Evolutionary conservation across 2,797 vertebrate species (phyloP).

Genomic region (Sarcoramphus papa): DNA sequence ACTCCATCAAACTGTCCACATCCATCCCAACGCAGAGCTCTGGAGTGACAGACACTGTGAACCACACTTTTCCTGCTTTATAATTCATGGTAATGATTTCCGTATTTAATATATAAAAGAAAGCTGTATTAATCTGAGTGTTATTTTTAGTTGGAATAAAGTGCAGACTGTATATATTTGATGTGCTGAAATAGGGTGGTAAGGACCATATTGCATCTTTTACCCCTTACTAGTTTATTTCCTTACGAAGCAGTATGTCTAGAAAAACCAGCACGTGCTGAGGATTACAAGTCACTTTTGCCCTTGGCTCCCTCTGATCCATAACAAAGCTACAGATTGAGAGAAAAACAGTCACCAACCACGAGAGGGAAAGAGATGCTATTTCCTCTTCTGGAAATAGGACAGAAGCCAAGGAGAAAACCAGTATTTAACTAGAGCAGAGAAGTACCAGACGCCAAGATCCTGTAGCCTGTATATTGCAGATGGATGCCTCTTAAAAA

Average conservation of each 20-base stretch:
- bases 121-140: background rate
- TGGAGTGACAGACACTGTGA: background rate
- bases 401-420: slow-evolving; percentile 34
- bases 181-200: background rate
- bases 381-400: slow-evolving; percentile 25
- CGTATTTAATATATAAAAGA: background rate
- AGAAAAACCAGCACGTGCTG: background rate
- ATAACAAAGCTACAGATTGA: slow-evolving; percentile 34
- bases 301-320: background rate
- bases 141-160: slow-evolving; percentile 31
- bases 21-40: background rate
- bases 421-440: background rate
- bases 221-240: background rate
- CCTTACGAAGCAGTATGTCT: background rate
- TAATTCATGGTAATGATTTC: background rate
- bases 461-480: background rate
- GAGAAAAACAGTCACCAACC: slow-evolving; percentile 19
- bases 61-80: background rate
- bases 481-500: background rate
- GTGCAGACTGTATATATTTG: background rate
- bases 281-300: background rate
- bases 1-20: background rate
- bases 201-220: slow-evolving; percentile 12
- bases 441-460: background rate
- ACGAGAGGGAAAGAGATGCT: background rate